phyloP scores from a whole-genome alignment of 2,888 invertebrate genomes.

The Proisotoma minuta region DNA sequence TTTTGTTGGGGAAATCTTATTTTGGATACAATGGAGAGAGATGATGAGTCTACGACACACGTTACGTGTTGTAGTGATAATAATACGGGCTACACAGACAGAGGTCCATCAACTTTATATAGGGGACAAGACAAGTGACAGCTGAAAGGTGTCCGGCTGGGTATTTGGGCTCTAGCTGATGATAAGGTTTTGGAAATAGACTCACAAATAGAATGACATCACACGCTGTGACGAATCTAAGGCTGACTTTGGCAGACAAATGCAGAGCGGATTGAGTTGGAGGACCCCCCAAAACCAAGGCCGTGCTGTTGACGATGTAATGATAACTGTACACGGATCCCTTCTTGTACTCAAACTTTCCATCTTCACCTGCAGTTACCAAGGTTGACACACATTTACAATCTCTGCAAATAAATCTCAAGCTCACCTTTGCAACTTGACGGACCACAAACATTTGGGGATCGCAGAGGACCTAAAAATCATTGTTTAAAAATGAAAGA shows the following conservation, averaged over 20 bases:
- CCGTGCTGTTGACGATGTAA: slow-evolving; percentile 46
- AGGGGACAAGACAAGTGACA: slow-evolving; percentile 1
- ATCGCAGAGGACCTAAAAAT: slow-evolving; percentile 6
- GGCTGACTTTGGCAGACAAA: slow-evolving; percentile 45
- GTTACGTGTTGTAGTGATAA: too few relatives aligned
- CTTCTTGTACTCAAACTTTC: slow-evolving; percentile 47
- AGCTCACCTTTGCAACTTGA: slow-evolving; percentile 6
- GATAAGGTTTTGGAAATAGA: too few relatives aligned
- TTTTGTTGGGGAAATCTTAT: too few relatives aligned
- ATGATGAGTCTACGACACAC: too few relatives aligned
- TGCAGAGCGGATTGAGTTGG: slow-evolving; percentile 45
- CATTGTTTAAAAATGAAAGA: not conserved
- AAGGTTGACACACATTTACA: too few relatives aligned
- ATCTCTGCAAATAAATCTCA: too few relatives aligned
- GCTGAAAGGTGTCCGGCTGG: not conserved
- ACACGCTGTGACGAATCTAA: slow-evolving; percentile 47
- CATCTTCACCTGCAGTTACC: too few relatives aligned
- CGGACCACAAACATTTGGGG: slow-evolving; percentile 2
- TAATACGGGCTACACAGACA: too few relatives aligned
- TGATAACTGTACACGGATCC: slow-evolving; percentile 46
- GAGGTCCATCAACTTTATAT: too few relatives aligned
- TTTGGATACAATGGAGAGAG: too few relatives aligned
- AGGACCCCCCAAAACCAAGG: slow-evolving; percentile 44
- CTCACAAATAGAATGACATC: slow-evolving; percentile 47
- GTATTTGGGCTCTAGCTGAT: not conserved